Evolutionary conservation across 2,113 vertebrate species (phyloP).

Genomic region (Entomyzon cyanotis): DNA sequence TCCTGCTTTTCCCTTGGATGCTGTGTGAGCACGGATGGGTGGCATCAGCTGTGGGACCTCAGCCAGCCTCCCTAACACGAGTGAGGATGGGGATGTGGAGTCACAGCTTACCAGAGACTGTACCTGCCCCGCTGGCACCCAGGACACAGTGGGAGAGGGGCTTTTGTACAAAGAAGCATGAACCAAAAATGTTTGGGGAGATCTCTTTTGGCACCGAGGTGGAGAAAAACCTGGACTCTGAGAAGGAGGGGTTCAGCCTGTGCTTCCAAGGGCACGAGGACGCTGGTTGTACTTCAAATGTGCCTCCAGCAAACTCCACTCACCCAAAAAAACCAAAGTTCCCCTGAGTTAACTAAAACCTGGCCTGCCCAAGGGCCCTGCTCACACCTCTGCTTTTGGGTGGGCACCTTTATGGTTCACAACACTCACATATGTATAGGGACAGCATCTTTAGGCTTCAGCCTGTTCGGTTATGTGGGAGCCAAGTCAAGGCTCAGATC

Average conservation of each 20-base stretch:
- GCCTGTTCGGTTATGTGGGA: neutral
- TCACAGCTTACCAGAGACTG: neutral
- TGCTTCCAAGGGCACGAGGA: neutral
- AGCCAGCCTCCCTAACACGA: neutral
- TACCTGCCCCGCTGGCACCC: neutral
- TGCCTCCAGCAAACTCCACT: neutral
- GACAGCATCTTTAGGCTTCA: neutral
- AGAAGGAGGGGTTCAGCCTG: neutral
- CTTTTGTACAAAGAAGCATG: neutral
- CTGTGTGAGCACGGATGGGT: fast-evolving
- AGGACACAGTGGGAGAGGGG: neutral
- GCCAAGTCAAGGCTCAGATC: neutral
- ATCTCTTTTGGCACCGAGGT: fast-evolving
- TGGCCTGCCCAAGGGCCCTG: neutral
- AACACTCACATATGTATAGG: fast-evolving
- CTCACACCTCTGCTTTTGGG: neutral
- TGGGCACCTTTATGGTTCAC: neutral
- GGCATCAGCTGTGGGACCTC: neutral
- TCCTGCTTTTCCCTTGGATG: neutral
- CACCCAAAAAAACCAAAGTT: neutral
- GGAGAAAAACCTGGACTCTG: neutral
- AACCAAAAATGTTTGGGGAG: neutral
- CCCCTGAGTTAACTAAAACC: neutral
- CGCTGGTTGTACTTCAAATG: neutral
- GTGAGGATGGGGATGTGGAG: neutral